phyloP scores from a whole-genome alignment of 23 tunicate genomes.

The Styela plicata region DNA sequence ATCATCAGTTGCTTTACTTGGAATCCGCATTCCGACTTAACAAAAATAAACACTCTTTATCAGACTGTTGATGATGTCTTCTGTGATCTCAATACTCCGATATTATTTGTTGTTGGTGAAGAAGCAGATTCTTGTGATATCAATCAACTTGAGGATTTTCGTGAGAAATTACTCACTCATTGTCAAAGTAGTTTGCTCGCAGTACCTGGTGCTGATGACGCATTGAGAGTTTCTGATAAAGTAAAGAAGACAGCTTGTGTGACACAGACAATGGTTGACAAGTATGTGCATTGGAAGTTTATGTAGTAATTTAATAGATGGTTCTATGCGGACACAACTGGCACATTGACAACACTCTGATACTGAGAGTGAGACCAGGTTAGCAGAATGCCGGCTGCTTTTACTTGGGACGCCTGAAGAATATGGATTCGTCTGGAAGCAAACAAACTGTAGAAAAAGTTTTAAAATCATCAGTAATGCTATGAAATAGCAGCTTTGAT shows the following conservation, averaged over 20 bases:
- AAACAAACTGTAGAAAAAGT: too few species aligned
- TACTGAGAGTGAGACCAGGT: not conserved
- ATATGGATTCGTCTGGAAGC: too few species aligned
- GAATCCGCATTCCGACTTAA: too few species aligned
- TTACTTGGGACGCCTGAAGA: too few species aligned
- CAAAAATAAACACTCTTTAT: too few species aligned
- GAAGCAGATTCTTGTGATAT: conserved; percentile 49
- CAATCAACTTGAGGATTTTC: conserved; percentile 53
- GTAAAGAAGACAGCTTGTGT: conserved; percentile 30
- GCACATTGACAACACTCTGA: not conserved
- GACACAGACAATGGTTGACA: conserved; percentile 79
- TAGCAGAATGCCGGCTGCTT: too few species aligned
- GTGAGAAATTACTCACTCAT: conserved; percentile 35
- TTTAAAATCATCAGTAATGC: too few species aligned
- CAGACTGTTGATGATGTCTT: conserved; percentile 72
- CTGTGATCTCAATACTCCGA: conserved; percentile 73
- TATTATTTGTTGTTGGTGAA: conserved; percentile 69
- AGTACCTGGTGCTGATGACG: conserved; percentile 77
- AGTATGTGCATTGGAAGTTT: too few species aligned
- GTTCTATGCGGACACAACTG: not conserved
- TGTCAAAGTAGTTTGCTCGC: conserved; percentile 28
- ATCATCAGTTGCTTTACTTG: too few species aligned
- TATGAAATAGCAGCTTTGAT: too few species aligned
- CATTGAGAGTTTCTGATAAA: conserved; percentile 62
- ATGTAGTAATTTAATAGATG: too few species aligned